A percentile compares a stretch with the other conserved stretches of the same genome.
These are phyloP conservation scores for Diorhabda sublineata DNA, from an alignment of 1,140 invertebrate genomes.

Conservation along the genomic window DNA sequence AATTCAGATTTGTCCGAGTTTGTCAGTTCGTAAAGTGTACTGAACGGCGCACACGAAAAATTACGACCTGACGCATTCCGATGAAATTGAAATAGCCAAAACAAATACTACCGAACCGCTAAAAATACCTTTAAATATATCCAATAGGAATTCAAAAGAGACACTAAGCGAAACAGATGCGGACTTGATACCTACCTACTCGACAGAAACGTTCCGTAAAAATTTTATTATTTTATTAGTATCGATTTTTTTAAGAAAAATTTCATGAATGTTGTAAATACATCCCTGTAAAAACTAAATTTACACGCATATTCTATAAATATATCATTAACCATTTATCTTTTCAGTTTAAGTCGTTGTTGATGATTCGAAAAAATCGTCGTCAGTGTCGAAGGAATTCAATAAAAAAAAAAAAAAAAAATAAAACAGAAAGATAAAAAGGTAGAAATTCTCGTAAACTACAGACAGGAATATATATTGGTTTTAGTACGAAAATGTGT, in stretches of 20 bases:
- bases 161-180: slow-evolving; percentile 11
- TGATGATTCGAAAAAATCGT: slow-evolving; percentile 10
- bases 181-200: background rate
- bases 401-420: slow-evolving; percentile 4
- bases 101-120: slow-evolving; percentile 18
- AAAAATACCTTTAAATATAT: slow-evolving; percentile 15
- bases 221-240: background rate
- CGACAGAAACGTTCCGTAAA: background rate
- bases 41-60: slow-evolving; percentile 10
- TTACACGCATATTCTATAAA: slow-evolving; percentile 10
- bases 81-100: slow-evolving; percentile 23
- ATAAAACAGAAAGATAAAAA: background rate
- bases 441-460: background rate
- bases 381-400: slow-evolving; percentile 9
- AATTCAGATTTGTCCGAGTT: background rate
- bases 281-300: background rate
- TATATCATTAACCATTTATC: slow-evolving; percentile 10
- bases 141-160: slow-evolving; percentile 15
- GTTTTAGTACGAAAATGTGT: background rate
- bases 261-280: background rate
- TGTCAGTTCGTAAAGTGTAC: slow-evolving; percentile 15
- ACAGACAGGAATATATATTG: background rate
- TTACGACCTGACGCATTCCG: slow-evolving; percentile 12
- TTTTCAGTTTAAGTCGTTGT: slow-evolving; percentile 8
- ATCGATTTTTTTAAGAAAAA: background rate